A percentile compares a stretch with the other conserved stretches of the same genome.
Conservation (phyloP, 2,113 vertebrate genomes). For the Diadophis punctatus region DNA sequence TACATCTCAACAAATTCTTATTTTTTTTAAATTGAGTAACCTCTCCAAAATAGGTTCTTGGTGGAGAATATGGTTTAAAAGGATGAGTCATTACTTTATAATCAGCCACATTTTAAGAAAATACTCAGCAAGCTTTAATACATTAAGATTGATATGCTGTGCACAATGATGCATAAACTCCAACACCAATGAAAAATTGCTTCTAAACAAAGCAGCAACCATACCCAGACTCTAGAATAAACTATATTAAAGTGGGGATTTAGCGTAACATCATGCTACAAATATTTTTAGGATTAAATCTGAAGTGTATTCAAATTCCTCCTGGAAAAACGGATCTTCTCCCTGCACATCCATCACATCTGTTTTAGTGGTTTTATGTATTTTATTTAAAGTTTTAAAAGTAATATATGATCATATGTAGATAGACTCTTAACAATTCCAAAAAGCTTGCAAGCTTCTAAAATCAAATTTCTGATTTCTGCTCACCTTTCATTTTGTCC, state of each 20-base stretch:
- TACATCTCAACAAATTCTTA: not conserved
- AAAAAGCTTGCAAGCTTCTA: not conserved
- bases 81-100: not conserved
- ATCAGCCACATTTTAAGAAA: not conserved
- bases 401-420: not conserved
- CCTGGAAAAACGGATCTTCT: not conserved
- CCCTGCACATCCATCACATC: not conserved
- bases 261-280: not conserved
- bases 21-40: not conserved
- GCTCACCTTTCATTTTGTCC: not conserved
- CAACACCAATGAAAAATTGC: not conserved
- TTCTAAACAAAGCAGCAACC: not conserved
- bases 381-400: not conserved
- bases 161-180: not conserved
- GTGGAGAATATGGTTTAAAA: not conserved
- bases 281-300: not conserved
- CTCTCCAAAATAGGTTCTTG: not conserved
- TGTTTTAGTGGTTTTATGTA: not conserved
- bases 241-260: not conserved
- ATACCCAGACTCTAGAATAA: not conserved
- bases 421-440: not conserved
- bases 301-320: not conserved
- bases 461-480: not conserved
- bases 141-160: not conserved
- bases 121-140: not conserved